A percentile compares a stretch with the other conserved stretches of the same genome.
phyloP scores from a whole-genome alignment of 2,797 vertebrate species.

The Nasua narica region DNA sequence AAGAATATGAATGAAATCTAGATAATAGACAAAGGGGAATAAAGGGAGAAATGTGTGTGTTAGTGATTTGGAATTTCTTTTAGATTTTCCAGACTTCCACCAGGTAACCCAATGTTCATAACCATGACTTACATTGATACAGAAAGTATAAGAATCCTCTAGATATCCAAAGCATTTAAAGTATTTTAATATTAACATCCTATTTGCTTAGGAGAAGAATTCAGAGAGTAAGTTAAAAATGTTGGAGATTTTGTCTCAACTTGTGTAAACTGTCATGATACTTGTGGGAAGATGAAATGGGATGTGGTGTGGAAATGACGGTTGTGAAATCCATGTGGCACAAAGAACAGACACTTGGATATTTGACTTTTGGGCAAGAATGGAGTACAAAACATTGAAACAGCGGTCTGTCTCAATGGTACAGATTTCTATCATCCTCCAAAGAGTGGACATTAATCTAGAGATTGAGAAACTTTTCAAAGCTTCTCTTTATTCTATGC shows the following conservation, averaged over 20 bases:
- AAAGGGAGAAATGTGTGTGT: not conserved
- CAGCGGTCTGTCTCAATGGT: slow-evolving; percentile 38
- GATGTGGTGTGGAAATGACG: slow-evolving; percentile 54
- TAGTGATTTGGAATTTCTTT: not conserved
- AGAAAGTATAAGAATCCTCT: slow-evolving; percentile 14
- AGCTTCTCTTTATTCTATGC: slow-evolving; percentile 27
- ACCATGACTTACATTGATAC: not conserved
- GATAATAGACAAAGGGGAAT: not conserved
- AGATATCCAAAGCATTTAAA: slow-evolving; percentile 27
- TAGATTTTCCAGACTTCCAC: not conserved
- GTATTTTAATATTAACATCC: slow-evolving; percentile 20
- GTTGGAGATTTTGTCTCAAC: slow-evolving; percentile 71
- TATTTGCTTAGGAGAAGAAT: slow-evolving; percentile 62
- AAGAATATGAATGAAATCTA: not conserved
- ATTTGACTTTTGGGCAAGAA: slow-evolving; percentile 68
- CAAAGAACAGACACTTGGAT: slow-evolving; percentile 74
- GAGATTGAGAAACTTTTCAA: slow-evolving; percentile 57
- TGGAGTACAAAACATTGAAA: slow-evolving; percentile 46
- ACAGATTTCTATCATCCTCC: slow-evolving; percentile 31
- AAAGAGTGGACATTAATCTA: not conserved
- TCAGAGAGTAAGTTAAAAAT: slow-evolving; percentile 67
- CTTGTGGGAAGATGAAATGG: slow-evolving; percentile 71
- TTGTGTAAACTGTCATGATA: slow-evolving; percentile 43
- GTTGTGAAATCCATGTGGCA: slow-evolving; percentile 69
- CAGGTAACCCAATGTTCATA: not conserved